Evolutionary conservation across 2,113 vertebrate genomes (phyloP).

Genomic region (Rostratula benghalensis): DNA sequence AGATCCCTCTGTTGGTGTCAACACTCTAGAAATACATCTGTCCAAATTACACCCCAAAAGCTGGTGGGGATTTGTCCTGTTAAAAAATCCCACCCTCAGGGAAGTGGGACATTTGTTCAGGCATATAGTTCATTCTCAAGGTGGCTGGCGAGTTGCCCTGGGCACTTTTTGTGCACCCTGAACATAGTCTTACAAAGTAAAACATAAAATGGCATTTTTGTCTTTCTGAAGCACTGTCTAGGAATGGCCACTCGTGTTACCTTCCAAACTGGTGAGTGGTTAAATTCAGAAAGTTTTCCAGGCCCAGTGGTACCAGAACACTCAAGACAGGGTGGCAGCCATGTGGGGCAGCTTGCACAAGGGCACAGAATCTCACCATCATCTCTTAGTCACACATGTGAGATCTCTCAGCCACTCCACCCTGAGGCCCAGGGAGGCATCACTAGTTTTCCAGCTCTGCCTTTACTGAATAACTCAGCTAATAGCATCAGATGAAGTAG

Average conservation of each 20-base stretch:
- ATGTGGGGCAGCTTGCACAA: rapidly evolving
- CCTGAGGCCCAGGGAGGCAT: not conserved
- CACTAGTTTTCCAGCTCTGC: not conserved
- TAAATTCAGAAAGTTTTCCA: not conserved
- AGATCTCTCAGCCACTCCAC: not conserved
- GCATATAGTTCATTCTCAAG: not conserved
- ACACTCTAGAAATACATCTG: not conserved
- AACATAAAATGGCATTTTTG: not conserved
- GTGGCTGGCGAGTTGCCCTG: not conserved
- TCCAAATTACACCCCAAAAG: not conserved
- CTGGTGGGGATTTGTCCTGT: not conserved
- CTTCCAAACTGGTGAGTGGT: not conserved
- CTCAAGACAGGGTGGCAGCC: not conserved
- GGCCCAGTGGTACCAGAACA: not conserved
- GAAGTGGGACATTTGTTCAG: not conserved
- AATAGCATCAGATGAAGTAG: not conserved
- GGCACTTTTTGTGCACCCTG: not conserved
- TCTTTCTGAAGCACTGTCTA: not conserved
- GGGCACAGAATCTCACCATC: not conserved
- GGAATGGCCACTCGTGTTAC: not conserved
- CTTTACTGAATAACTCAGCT: not conserved
- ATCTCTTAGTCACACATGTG: rapidly evolving
- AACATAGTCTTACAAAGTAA: not conserved
- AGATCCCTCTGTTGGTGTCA: not conserved
- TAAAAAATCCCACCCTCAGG: not conserved